Base-by-base conservation (phyloP, 2,797 vertebrate species). In the Pipistrellus pipistrellus region DNA sequence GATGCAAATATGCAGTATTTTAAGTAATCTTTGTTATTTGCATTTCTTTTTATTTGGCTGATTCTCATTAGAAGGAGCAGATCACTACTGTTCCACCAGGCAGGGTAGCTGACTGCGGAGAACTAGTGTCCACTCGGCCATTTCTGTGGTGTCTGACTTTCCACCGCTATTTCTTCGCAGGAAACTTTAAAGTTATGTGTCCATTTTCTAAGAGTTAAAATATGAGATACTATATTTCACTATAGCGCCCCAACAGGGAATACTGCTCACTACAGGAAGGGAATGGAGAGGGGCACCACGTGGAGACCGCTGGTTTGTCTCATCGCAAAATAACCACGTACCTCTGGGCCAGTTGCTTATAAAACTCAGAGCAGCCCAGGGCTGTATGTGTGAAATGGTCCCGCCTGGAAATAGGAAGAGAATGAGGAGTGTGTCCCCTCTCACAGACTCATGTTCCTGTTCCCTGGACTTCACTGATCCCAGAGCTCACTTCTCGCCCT, bases 201-300 rank as follows among this genome's bases (percentile, higher is more conserved):
- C 25, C n/a, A 46, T 72, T 59, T 78, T 62, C 72, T 84, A 88
- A 85, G 11, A 78, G 23, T 66, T 82, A 91, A 86, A 90, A 53
- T 82, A 53, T 82, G 18, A 41, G 48, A 75, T 46, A 71, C 53
- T 41, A 1, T 38, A 48, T 86, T 89, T 77, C 48, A 72, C 62
- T 68, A 68, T 68, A 68, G 17, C 68, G 53, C n/a, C 32, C 32
- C 15, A 21, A 41, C 7, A 72, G 66, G 10, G 48, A 46, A 25
- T 72, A 64, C 1, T 12, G 38, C 57, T 80, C 32, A 44, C 18
- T 23, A 38, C 44, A 30, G 20, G 41, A 66, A n/a, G 3, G 32
- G 12, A 68, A 83, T 51, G 73, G 23, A 69, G n/a, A 69, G 23
- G 15, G 9, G 6, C 1, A 0, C 66, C 30, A 1, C 2, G 0